A percentile compares a stretch with the other conserved stretches of the same genome.
These are phyloP conservation scores for Champsocephalus esox DNA, from an alignment of 2,797 vertebrate species.

Conservation along the genomic window DNA sequence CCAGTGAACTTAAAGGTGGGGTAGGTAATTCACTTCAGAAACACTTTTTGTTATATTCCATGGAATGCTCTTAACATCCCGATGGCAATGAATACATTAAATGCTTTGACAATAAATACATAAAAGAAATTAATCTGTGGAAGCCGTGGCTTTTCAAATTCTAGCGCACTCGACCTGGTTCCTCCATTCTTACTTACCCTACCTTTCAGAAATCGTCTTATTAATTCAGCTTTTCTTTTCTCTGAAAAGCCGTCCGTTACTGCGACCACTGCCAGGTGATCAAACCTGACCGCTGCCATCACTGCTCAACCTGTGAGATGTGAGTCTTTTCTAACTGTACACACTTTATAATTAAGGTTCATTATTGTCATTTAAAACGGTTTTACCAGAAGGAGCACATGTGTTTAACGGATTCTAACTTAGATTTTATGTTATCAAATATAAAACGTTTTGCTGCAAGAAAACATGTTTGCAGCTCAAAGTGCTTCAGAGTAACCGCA, in stretches of 20 bases:
- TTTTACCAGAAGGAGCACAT: not conserved
- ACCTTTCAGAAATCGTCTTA: not conserved
- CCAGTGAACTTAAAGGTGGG: no score
- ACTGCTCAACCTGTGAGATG: constrained; percentile 96
- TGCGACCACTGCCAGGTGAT: constrained; percentile 95
- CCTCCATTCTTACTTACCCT: no score
- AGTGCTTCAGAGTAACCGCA: not conserved
- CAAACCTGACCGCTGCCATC: constrained; percentile 97
- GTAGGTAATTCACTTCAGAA: no score
- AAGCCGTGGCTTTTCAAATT: no score
- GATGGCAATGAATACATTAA: no score
- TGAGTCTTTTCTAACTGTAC: constrained; percentile 80
- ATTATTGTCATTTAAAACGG: not conserved
- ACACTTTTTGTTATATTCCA: no score
- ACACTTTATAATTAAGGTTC: not conserved
- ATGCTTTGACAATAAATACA: no score
- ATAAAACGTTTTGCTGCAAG: not conserved
- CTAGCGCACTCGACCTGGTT: no score
- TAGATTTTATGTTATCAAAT: not conserved
- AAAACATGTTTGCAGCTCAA: not conserved
- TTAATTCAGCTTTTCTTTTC: constrained; percentile 17
- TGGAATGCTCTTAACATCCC: no score
- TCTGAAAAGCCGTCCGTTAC: constrained; percentile 90
- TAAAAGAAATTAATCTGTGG: no score
- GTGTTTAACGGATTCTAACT: not conserved